phyloP scores from a whole-genome alignment of 2,797 vertebrate species.

The Tenualosa ilisha region DNA sequence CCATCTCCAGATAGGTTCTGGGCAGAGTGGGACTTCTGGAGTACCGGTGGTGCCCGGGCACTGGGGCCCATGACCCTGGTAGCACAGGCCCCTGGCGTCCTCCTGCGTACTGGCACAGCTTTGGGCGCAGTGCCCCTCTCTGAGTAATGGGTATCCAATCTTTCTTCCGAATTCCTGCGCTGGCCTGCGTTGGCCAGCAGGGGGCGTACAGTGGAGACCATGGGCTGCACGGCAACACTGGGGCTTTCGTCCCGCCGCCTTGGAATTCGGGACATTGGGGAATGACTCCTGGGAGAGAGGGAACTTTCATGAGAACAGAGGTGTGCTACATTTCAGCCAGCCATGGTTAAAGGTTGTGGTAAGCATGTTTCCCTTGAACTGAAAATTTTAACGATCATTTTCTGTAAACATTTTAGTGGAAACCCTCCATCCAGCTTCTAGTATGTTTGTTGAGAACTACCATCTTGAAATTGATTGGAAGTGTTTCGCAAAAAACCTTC shows the following conservation, averaged over 20 bases:
- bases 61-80: constrained; percentile 64
- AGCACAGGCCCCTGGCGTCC: constrained; percentile 60
- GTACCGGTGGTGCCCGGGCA: constrained; percentile 50
- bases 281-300: constrained; percentile 42
- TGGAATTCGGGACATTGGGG: constrained; percentile 45
- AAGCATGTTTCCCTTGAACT: too few relatives aligned
- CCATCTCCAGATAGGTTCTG: constrained; percentile 79
- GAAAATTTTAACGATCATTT: too few relatives aligned
- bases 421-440: too few relatives aligned
- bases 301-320: constrained; percentile 20
- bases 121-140: constrained; percentile 40
- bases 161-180: constrained; percentile 31
- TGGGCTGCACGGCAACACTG: constrained; percentile 49
- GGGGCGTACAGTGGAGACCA: constrained; percentile 64
- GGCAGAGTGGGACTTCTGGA: constrained; percentile 82
- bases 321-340: too few relatives aligned
- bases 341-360: too few relatives aligned
- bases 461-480: too few relatives aligned
- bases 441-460: too few relatives aligned
- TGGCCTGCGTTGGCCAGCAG: constrained; percentile 53
- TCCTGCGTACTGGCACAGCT: constrained; percentile 68
- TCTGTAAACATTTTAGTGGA: too few relatives aligned
- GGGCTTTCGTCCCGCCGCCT: background rate
- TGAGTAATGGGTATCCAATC: constrained; percentile 26
- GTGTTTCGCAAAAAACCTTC: too few relatives aligned